phyloP scores from a whole-genome alignment of 53 echinoderm and acorn worm genomes.

The Holothuria leucospilota region DNA sequence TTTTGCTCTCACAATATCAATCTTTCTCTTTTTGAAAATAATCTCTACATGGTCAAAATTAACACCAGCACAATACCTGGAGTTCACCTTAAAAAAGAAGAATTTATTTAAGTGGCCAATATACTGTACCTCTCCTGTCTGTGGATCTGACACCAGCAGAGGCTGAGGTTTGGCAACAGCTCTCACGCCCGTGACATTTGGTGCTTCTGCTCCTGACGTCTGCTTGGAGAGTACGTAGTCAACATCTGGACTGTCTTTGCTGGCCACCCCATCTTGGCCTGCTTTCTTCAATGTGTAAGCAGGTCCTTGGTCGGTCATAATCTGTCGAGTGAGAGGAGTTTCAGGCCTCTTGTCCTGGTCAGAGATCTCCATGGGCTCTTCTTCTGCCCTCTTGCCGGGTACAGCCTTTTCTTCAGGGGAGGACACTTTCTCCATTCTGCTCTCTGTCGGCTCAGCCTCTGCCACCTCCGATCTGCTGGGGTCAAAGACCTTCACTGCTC shows the following conservation, averaged over 20 bases:
- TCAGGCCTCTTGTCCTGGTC: conserved; percentile 23
- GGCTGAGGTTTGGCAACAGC: conserved; percentile 53
- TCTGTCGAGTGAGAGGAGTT: conserved; percentile 61
- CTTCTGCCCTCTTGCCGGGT: not conserved
- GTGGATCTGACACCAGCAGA: conserved; percentile 49
- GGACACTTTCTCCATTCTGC: conserved; percentile 50
- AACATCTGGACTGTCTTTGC: too few relatives aligned
- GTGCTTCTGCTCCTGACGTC: conserved; percentile 13
- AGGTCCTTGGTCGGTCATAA: conserved; percentile 82
- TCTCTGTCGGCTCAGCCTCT: conserved; percentile 34
- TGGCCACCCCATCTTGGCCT: conserved; percentile 44
- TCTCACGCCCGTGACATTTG: conserved; percentile 60
- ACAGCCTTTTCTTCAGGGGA: conserved; percentile 11
- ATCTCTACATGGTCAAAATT: too few relatives aligned
- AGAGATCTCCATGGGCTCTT: conserved; percentile 15
- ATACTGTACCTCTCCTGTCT: conserved; percentile 40
- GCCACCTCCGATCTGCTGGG: conserved; percentile 54
- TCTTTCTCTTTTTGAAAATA: too few relatives aligned
- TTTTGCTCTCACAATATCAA: too few relatives aligned
- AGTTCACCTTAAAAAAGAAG: too few relatives aligned
- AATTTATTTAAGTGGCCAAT: too few relatives aligned
- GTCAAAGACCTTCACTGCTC: conserved; percentile 71
- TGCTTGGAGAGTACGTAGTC: conserved; percentile 42
- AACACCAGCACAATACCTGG: too few relatives aligned
- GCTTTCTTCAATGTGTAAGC: conserved; percentile 80